Evolutionary conservation across 2,888 invertebrate genomes (phyloP).

Genomic region (Callinectes sapidus): DNA sequence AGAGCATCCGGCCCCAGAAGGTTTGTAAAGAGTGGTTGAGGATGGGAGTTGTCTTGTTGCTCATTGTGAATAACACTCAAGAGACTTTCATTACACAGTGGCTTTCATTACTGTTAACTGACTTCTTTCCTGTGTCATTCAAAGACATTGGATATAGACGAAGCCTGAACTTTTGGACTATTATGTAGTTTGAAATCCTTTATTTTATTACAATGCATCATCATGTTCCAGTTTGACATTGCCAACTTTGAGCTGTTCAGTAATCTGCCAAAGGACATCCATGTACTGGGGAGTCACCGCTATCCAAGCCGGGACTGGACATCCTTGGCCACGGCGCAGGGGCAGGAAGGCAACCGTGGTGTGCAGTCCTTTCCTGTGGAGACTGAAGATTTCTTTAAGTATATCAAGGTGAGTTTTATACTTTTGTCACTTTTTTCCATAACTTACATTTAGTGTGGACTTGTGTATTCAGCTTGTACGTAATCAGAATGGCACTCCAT

Average conservation of each 20-base stretch:
- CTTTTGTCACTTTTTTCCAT: neutral
- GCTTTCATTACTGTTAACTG: neutral
- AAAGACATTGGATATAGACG: neutral
- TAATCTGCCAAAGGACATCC: constrained; percentile 94
- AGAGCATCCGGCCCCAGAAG: constrained; percentile 95
- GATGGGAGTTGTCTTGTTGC: neutral
- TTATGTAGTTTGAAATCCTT: neutral
- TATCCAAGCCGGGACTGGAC: constrained; percentile 95
- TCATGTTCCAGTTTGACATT: constrained; percentile 83
- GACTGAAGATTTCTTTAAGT: constrained; percentile 73
- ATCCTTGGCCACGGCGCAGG: constrained; percentile 89
- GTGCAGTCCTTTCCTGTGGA: constrained; percentile 81
- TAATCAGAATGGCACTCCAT: too few relatives aligned
- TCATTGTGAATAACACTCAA: neutral
- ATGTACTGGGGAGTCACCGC: constrained; percentile 90
- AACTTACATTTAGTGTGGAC: too few relatives aligned
- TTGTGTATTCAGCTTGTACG: neutral
- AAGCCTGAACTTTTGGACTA: neutral
- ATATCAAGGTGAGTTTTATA: constrained; percentile 71
- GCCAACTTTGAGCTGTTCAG: constrained; percentile 99
- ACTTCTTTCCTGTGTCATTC: neutral
- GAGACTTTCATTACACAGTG: neutral
- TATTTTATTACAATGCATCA: neutral
- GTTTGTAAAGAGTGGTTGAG: constrained; percentile 72
- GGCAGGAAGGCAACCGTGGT: constrained; percentile 86